Conservation (phyloP, 2,797 vertebrate genomes). For the Cuniculus paca region DNA sequence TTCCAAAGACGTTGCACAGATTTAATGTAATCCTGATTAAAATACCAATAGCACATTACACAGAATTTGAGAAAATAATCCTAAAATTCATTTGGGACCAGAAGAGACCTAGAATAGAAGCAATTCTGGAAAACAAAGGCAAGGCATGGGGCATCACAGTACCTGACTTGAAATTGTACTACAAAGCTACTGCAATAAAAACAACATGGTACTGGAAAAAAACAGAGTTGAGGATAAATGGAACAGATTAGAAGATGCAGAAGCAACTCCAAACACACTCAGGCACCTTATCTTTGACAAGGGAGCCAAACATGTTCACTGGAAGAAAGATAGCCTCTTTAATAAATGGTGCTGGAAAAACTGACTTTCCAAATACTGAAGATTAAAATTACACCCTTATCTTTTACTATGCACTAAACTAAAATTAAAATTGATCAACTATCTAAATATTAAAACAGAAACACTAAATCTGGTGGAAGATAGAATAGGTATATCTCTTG, state of each 20-base stretch:
- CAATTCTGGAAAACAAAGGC: not conserved
- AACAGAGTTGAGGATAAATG: not conserved
- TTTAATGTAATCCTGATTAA: not conserved
- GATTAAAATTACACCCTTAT: no score
- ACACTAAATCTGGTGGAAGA: no score
- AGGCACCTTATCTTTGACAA: not conserved
- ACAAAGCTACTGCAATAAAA: not conserved
- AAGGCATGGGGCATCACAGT: not conserved
- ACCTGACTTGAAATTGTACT: not conserved
- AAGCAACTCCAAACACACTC: not conserved
- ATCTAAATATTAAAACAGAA: no score
- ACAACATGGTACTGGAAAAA: not conserved
- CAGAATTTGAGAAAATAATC: not conserved
- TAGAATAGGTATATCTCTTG: no score
- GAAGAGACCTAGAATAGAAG: not conserved
- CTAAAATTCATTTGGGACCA: not conserved
- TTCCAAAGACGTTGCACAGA: not conserved
- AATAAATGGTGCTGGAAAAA: no score
- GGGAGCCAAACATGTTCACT: no score
- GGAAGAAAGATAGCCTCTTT: no score
- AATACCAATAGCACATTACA: not conserved
- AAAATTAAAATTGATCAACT: no score
- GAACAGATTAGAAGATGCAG: not conserved
- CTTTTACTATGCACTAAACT: no score
- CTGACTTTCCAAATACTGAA: no score